Evolutionary conservation across 2,888 invertebrate genomes (phyloP), one percentile per base, ranked within the genome.

Genomic region (Ctenicera cuprea): DNA sequence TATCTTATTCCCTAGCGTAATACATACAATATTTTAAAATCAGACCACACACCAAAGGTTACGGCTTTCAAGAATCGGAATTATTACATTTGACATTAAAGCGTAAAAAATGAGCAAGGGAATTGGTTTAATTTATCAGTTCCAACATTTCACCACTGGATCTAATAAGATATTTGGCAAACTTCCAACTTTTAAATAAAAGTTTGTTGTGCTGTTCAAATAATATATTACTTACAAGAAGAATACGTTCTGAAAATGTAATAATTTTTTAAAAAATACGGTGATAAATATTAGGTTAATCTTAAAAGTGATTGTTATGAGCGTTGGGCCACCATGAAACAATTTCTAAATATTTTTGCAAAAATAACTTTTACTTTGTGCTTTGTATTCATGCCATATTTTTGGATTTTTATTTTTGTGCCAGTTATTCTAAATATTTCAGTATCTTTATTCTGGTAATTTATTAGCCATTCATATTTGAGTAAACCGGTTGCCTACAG

Each of bases 111-210:
- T 50, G 61, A 48, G 41, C 41, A 37, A 61, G 16, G 59, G 33
- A 68, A 68, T 68, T 61, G 68, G 30, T 37, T 57, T 68, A 68
- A 68, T 68, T 48, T 68, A 48, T 68, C 59, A 68, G 26, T 22
- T 61, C 30, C 48, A 33, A 61, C 68, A 33, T 59, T 48, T 30
- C 41, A 68, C 68, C 37, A 54, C 38, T 38, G 30, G 16, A 59
- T 38, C 20, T 22, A 30, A 59, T 16, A 68, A 67, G 57, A 59
- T 61, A 61, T 68, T 59, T 68, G 68, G 68, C 57, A 33, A 33
- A 9, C 45, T 16, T 37, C 68, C 68, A 68, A 48, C 14, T 41
- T 12, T 37, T n/a, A 57, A 18, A 54, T 66, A 66, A 66, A 66
- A 54, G 54, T 66, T 66, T 66, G 33, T 68, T 68, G 52, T 16